phyloP scores from a whole-genome alignment of 1,140 invertebrate species.

The Neomicropteryx cornuta region DNA sequence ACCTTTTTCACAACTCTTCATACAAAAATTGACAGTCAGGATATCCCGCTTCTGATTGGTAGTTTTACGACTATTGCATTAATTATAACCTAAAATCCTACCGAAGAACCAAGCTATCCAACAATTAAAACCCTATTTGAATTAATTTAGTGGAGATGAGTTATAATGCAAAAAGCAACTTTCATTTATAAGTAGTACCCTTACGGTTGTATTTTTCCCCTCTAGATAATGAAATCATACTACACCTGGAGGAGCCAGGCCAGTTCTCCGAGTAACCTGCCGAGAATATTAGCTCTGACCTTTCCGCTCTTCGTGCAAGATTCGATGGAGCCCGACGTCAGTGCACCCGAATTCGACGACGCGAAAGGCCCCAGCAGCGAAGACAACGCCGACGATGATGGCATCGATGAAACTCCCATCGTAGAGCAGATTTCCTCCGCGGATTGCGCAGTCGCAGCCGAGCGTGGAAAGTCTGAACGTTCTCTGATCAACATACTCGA shows the following conservation, averaged over 20 bases:
- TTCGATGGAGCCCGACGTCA: neutral
- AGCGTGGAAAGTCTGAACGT: too few relatives aligned
- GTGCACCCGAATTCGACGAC: neutral
- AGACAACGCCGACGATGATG: neutral
- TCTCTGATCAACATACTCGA: neutral
- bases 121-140: too few relatives aligned
- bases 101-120: too few relatives aligned
- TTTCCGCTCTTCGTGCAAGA: slow-evolving; percentile 25
- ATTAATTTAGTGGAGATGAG: too few relatives aligned
- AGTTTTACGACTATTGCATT: too few relatives aligned
- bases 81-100: too few relatives aligned
- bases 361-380: neutral
- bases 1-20: too few relatives aligned
- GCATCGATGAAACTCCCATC: neutral
- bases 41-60: too few relatives aligned
- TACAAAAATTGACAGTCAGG: too few relatives aligned
- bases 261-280: slow-evolving; percentile 21
- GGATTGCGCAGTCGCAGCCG: too few relatives aligned
- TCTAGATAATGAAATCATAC: slow-evolving; percentile 13
- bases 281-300: slow-evolving; percentile 61
- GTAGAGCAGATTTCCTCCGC: neutral
- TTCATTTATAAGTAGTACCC: too few relatives aligned
- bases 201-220: slow-evolving; percentile 20
- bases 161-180: too few relatives aligned
- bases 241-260: slow-evolving; percentile 4